A percentile compares a stretch with the other conserved stretches of the same genome.
phyloP scores from a whole-genome alignment of 2,888 invertebrate genomes.

The Luperina nickerlii region DNA sequence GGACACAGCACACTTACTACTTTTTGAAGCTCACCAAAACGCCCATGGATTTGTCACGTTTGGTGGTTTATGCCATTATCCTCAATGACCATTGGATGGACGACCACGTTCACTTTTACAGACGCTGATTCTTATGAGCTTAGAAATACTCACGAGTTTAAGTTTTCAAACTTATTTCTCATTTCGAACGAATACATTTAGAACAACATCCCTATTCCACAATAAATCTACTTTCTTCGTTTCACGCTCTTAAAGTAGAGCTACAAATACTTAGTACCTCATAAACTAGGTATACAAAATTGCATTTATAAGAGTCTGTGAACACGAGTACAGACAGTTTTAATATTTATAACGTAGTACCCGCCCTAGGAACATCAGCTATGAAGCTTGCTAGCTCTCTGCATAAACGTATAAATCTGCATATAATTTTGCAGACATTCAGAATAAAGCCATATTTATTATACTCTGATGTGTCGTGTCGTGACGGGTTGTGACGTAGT shows the following conservation, averaged over 20 bases:
- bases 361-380: neutral
- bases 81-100: no score
- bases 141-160: no score
- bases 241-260: neutral
- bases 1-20: no score
- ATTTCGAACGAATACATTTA: neutral
- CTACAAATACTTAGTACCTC: constrained; percentile 7
- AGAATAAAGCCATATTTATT: neutral
- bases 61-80: no score
- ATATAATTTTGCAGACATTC: neutral
- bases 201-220: neutral
- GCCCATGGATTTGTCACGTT: no score
- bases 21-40: no score
- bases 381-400: constrained; percentile 16
- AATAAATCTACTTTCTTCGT: neutral
- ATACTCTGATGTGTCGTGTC: neutral
- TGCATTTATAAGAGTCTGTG: constrained; percentile 1
- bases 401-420: constrained; percentile 7
- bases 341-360: constrained; percentile 18
- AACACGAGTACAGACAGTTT: neutral
- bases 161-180: neutral
- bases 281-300: constrained; percentile 46
- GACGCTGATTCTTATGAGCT: no score
- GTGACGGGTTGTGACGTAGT: no score
- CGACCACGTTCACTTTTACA: no score